Percentiles rank a stretch among this genome's conserved stretches.
phyloP scores from a whole-genome alignment of 2,888 invertebrate genomes.

The Hirudinaria manillensis region DNA sequence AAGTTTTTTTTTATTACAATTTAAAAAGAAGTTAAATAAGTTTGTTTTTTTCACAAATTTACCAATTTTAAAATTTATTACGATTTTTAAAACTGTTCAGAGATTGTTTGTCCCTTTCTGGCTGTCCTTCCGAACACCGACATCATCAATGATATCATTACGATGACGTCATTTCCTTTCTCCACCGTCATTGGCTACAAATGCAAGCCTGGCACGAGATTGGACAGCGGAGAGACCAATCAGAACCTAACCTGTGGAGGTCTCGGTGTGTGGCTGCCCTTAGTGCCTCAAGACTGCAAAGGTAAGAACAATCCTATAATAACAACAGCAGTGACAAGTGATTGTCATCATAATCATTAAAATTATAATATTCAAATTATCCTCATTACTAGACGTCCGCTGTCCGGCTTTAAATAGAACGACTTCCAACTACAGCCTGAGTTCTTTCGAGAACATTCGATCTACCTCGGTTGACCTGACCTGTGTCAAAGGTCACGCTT shows the following conservation, averaged over 20 bases:
- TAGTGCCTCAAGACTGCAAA: background rate
- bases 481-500: conserved; percentile 11
- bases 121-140: background rate
- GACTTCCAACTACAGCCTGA: background rate
- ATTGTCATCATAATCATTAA: background rate
- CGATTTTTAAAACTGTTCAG: background rate
- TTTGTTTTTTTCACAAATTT: background rate
- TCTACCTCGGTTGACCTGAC: background rate
- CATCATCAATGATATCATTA: background rate
- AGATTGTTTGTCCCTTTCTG: conserved; percentile 1
- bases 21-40: no score
- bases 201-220: background rate
- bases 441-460: background rate
- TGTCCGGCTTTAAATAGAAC: conserved; percentile 8
- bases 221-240: background rate
- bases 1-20: no score
- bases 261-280: conserved; percentile 11
- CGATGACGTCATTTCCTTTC: background rate
- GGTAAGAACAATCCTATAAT: background rate
- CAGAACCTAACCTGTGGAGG: background rate
- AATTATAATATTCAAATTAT: conserved; percentile 1
- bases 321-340: background rate
- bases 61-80: background rate
- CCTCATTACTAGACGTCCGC: background rate
- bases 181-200: background rate